Evolutionary conservation across 2,888 invertebrate species (phyloP), one percentile per base, ranked within the genome.

Genomic region (Dastarcus helophoroides): DNA sequence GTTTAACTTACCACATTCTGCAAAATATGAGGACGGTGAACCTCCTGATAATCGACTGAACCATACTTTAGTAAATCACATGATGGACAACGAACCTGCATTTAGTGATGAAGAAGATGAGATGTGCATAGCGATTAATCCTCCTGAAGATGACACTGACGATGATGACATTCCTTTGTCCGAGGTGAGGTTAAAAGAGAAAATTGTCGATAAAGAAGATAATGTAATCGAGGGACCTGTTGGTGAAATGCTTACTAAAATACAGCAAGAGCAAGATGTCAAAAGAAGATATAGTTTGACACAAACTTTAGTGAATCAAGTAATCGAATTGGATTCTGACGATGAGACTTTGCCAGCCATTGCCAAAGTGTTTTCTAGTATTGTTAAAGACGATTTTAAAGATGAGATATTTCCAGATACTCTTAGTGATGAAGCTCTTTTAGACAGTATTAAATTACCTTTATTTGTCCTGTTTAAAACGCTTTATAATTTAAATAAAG

Each of bases 31-130:
- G 9, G 52, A 49, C 23, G 43, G 33, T 4, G 32, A 36, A 21
- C 8, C 19, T 21, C 19, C 22, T 12, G 17, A 17, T 13, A 24
- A 10, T 6, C 28, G 26, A 16, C 22, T 29, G 2, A 33, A 32
- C 22, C 32, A 32, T 22, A 3, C 25, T 9, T 19, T 54, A 7
- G 57, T 58, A 44, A 68, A 69, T 42, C 66, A 69, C 31, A 57
- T 63, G 37, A 54, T 68, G 26, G 69, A 71, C 15, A 66, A 67
- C 26, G 86, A 86, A 48, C 78, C 84, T 7, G 75, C 76, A 15
- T 89, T 88, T 57, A 88, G 86, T 44, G 88, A 88, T 50, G 86
- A 85, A 45, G 88, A 89, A 49, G 85, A 86, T 35, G 79, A 79
- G 16, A 50, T 62, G 29, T 54, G 60, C 3, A 42, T 59, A 33